Percentiles rank a stretch among this genome's conserved stretches.
Evolutionary conservation across 1,140 invertebrate genomes (phyloP).

Genomic region (Dinothrombium tinctorium): DNA sequence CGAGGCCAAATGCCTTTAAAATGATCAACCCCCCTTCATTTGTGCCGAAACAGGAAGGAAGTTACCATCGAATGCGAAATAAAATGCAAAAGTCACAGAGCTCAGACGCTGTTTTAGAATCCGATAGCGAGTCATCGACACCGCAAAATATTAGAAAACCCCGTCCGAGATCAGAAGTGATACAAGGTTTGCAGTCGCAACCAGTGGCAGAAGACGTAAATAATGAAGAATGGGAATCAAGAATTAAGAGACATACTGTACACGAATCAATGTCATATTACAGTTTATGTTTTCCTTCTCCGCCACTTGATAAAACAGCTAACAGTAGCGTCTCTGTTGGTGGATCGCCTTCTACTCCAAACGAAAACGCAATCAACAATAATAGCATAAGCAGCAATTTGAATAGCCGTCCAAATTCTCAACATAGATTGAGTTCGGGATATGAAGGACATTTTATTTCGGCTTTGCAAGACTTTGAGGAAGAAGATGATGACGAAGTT

Average conservation of each 20-base stretch:
- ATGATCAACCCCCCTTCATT: not conserved
- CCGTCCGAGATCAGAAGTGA: conserved; percentile 4
- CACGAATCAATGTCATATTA: conserved; percentile 12
- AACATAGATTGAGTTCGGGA: no score
- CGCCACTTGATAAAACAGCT: conserved; percentile 3
- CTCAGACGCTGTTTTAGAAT: conserved; percentile 16
- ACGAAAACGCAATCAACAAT: not conserved
- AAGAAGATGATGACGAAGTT: not conserved
- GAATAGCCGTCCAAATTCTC: no score
- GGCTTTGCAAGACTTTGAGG: not conserved
- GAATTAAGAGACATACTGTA: conserved; percentile 10
- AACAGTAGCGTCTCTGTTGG: not conserved
- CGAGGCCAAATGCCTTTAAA: not conserved
- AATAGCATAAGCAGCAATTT: no score
- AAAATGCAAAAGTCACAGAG: conserved; percentile 15
- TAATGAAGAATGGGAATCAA: not conserved
- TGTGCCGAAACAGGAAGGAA: not conserved
- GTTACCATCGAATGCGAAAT: not conserved
- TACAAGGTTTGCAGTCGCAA: not conserved
- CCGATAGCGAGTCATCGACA: conserved; percentile 12
- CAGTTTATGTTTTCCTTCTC: conserved; percentile 10
- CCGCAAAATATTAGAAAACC: conserved; percentile 9
- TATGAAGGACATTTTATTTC: no score
- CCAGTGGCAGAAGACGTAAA: not conserved
- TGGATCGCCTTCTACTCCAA: not conserved